Evolutionary conservation across 2,113 vertebrate species (phyloP).

Genomic region (Callopanchax toddi): DNA sequence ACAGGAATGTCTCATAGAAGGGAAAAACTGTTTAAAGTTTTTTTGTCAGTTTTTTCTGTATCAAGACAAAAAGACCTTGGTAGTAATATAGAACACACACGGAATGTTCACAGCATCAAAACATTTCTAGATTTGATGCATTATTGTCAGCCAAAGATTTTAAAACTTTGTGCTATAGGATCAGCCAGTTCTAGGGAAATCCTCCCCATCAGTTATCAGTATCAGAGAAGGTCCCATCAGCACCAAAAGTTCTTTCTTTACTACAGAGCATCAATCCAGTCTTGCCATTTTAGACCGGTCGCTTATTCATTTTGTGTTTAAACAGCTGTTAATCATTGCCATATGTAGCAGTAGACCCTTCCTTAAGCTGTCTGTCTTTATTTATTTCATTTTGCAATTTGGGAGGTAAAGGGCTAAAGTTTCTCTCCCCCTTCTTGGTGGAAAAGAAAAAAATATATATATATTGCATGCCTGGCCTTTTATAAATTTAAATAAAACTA

Average conservation of each 20-base stretch:
- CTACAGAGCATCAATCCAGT: constrained; percentile 24
- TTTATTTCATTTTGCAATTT: constrained; percentile 64
- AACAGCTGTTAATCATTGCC: constrained; percentile 58
- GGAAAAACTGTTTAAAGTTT: too few species aligned
- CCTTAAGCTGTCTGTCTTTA: constrained; percentile 46
- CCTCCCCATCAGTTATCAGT: constrained; percentile 1
- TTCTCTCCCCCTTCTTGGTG: constrained; percentile 60
- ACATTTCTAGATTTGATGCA: constrained; percentile 48
- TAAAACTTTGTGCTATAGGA: constrained; percentile 29
- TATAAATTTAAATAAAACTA: constrained; percentile 69
- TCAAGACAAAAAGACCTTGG: too few species aligned
- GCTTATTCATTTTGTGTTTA: constrained; percentile 50
- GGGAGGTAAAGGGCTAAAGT: constrained; percentile 58
- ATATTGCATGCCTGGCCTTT: constrained; percentile 61
- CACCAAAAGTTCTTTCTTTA: constrained; percentile 34
- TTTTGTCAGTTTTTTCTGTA: too few species aligned
- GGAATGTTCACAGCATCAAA: constrained; percentile 35
- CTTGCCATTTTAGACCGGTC: constrained; percentile 25
- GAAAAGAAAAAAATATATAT: too few species aligned
- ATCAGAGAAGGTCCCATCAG: constrained; percentile 21
- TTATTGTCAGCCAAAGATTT: constrained; percentile 45
- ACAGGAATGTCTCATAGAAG: too few species aligned
- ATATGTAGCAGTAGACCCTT: constrained; percentile 52
- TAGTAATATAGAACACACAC: constrained; percentile 41
- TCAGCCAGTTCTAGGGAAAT: constrained; percentile 23